Evolutionary conservation across 2,888 invertebrate genomes (phyloP).

Genomic region (Ennomos fuscantarius): DNA sequence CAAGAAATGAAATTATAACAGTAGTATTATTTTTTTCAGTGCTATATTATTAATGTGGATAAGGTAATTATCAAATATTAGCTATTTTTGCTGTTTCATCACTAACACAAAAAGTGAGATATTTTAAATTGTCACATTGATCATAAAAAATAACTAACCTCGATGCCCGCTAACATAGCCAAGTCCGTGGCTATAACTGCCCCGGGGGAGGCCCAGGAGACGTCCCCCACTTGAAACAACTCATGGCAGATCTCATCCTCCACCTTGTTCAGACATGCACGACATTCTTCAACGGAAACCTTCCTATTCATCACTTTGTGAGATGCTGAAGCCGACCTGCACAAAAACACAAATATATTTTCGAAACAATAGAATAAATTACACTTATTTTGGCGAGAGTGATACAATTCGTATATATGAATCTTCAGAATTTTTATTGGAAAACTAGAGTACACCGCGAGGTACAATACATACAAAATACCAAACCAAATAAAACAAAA

Average conservation of each 20-base stretch:
- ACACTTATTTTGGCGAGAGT: no score
- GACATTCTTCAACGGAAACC: constrained; percentile 53
- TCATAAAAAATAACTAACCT: constrained; percentile 47
- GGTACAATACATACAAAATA: background rate
- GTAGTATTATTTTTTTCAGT: no score
- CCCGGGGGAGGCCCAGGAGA: constrained; percentile 62
- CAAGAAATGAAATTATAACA: constrained; percentile 32
- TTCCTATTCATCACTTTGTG: background rate
- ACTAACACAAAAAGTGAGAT: no score
- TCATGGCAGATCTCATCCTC: constrained; percentile 28
- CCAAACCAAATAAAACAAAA: background rate
- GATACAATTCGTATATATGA: no score
- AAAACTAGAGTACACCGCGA: no score
- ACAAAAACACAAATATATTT: no score
- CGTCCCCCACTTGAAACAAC: constrained; percentile 15
- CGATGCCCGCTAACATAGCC: constrained; percentile 59
- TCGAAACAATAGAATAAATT: no score
- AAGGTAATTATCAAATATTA: no score
- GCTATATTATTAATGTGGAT: no score
- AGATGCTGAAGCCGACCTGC: background rate
- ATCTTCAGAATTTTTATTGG: no score
- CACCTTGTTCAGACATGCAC: constrained; percentile 61
- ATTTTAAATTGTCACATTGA: no score
- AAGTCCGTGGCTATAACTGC: constrained; percentile 67
- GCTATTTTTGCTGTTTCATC: no score